Conservation (phyloP, 2,797 vertebrate species). For the Chloroceryle inda region DNA sequence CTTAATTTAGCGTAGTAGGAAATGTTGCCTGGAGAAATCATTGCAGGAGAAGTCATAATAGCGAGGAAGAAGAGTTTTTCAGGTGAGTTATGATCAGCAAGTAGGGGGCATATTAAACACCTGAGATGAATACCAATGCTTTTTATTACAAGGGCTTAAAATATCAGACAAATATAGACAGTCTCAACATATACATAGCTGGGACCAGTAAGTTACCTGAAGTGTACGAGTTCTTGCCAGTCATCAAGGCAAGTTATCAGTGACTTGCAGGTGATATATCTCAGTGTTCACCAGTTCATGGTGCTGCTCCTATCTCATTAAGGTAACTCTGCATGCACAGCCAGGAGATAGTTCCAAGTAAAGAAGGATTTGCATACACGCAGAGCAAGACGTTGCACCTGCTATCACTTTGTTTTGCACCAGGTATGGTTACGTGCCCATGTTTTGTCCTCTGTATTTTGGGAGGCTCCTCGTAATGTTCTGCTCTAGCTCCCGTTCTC, state of each 20-base stretch:
- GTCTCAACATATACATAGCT: neutral
- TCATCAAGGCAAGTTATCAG: neutral
- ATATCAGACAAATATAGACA: neutral
- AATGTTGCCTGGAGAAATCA: neutral
- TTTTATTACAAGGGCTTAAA: neutral
- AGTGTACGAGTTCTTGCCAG: neutral
- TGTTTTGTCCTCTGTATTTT: neutral
- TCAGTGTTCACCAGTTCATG: neutral
- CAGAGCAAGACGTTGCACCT: neutral
- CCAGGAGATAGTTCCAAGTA: neutral
- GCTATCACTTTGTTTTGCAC: neutral
- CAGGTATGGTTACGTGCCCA: neutral
- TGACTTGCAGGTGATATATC: too few relatives aligned
- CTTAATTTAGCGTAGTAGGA: neutral
- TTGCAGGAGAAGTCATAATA: neutral
- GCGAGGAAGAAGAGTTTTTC: neutral
- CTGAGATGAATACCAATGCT: neutral
- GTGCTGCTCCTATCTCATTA: neutral
- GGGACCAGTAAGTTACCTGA: neutral
- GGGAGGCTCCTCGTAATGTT: neutral
- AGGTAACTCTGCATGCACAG: neutral
- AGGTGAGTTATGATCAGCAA: neutral
- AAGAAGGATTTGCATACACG: rapidly evolving
- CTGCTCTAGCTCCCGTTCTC: neutral
- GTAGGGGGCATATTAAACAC: neutral